Base-by-base conservation (phyloP, 1,140 invertebrate genomes). In the Globodera rostochiensis region DNA sequence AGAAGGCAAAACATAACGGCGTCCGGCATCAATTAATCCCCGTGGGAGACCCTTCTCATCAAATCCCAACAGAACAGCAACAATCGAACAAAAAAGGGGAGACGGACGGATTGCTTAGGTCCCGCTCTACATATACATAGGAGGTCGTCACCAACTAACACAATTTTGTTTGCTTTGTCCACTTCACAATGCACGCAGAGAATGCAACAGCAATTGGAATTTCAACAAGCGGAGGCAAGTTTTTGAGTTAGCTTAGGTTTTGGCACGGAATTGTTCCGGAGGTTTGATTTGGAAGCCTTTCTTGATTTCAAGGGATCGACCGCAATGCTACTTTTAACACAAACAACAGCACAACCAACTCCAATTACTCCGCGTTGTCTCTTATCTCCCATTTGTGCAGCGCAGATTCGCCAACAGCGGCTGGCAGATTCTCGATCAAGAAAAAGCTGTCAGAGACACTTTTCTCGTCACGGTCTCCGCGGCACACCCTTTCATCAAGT, bases 381-480 rank as follows among this genome's bases (percentile, higher is more conserved):
- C 49, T 78, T 9, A 36, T 77, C 46, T 70, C 76, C 6, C 76
- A 46, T 13, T 47, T 78, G 8, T 78, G 76, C 70, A 78, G n/a
- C 50, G 13, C 76, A 25, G 76, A 78, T n/a, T 70, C 75, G 60
- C 70, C 64, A 46, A 25, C 64, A 78, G 69, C 49, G 8, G 49
- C 25, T 45, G 64, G 36, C 46, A 47, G 76, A 11, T 78, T 78
- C 46, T 78, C 76, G 69, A 78, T 78, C 70, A 47, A 50, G 50
- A 78, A 78, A 67, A 78, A 78, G 49, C n/a, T 78, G 25, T 78
- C 76, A 13, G 76, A 78, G 46, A 78, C 76, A 21, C 49, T 78
- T 70, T 78, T 70, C 21, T 13, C 70, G 49, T 47, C 66, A 66
- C 53, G 76, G 45, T 50, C 76, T 13, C 76, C 76, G 15, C 66